Evolutionary conservation across 1,140 invertebrate species (phyloP), one percentile per base, ranked within the genome.

Genomic region (Aphelenchoides besseyi): DNA sequence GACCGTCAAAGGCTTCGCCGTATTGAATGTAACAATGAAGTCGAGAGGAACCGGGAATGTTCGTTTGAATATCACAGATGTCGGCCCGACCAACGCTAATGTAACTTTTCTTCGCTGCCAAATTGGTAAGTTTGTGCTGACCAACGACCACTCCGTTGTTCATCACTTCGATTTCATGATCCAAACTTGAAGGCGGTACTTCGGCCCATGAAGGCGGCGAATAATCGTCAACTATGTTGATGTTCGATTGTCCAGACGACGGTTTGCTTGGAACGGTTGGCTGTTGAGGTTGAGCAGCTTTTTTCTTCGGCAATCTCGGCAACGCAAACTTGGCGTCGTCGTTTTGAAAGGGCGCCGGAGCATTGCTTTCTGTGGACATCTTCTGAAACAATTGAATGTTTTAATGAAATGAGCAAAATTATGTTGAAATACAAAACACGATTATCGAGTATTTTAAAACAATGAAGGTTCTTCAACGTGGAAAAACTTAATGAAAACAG

Each of bases 131-230:
- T 53, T 66, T 66, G 16, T 36, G 32, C 1, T 16, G 30, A 18
- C 12, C 63, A 2, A n/a, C 12, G 32, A 66, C 36, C 16, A 66
- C 63, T n/a, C 63, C 63, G 3, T 66, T 66, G 30, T 66, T 16
- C 63, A 66, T 66, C 16, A 66, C 63, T 1, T 66, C 63, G 2
- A 37, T 37, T 33, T 16, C 18, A 32, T 36, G 63, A 35, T 66
- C 63, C 18, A 30, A 36, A 18, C 16, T n/a, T 1, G 55, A 59
- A 1, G 16, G 26, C 0, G 63, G 63, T n/a, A 66, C 26, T 55
- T 66, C 63, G n/a, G 63, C 63, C 63, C 63, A 66, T 33, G 63
- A 66, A 36, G 32, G 32, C n/a, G 32, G 63, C 32, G 32, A 36
- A 12, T 36, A 66, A 53, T 32, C 16, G 36, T 66, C 26, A 8